These are phyloP conservation scores for Anoplopoma fimbria DNA, from an alignment of 2,113 vertebrate species.

Conservation along the genomic window DNA sequence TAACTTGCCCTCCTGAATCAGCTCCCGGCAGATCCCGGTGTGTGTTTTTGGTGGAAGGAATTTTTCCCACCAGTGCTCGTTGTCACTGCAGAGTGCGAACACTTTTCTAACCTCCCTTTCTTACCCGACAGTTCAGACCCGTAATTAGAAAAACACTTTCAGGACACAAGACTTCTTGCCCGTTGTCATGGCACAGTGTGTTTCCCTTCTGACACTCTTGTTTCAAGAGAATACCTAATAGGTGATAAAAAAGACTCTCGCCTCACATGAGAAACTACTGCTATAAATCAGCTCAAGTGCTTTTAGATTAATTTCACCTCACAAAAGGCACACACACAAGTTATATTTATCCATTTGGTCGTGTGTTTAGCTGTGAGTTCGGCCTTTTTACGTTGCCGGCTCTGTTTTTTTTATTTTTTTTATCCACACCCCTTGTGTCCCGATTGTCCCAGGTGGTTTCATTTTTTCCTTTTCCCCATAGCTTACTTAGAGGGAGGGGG, in stretches of 20 bases:
- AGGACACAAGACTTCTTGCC: background rate
- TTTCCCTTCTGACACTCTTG: background rate
- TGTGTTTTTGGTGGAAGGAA: background rate
- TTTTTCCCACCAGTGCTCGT: background rate
- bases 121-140: background rate
- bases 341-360: slow-evolving; percentile 4
- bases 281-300: background rate
- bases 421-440: slow-evolving; percentile 45
- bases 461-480: slow-evolving; percentile 39
- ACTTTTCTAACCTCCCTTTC: background rate
- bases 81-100: background rate
- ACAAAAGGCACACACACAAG: background rate
- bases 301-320: background rate
- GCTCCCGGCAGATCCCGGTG: background rate
- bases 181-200: slow-evolving; percentile 32
- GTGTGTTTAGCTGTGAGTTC: background rate
- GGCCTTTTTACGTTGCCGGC: slow-evolving; percentile 17
- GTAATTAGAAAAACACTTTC: background rate
- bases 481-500: slow-evolving; percentile 32
- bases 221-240: slow-evolving; percentile 21
- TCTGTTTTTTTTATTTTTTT: slow-evolving; percentile 22
- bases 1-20: slow-evolving; percentile 24
- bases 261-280: slow-evolving; percentile 2
- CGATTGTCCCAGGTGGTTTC: slow-evolving; percentile 54
- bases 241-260: background rate